phyloP scores from a whole-genome alignment of 2,888 invertebrate species.

The Paralinhomoeus sp. region DNA sequence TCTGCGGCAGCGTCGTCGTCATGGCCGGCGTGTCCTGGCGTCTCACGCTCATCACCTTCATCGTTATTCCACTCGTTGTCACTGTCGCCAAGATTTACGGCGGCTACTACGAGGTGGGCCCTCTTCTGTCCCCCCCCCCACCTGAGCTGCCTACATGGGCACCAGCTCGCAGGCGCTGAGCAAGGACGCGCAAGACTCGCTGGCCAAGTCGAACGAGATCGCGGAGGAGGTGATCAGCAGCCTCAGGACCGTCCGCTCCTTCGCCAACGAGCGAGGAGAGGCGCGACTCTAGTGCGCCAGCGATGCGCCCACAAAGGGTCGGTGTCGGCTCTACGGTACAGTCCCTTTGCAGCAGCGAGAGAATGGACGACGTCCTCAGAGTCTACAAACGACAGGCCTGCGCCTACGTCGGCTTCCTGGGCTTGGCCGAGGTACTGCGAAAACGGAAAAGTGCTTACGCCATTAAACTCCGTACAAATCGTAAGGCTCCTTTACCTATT shows the following conservation, averaged over 20 bases:
- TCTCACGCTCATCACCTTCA: conserved; percentile 27
- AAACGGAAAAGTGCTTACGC: no score
- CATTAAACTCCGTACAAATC: no score
- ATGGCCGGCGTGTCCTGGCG: conserved; percentile 30
- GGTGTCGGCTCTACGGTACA: conserved; percentile 20
- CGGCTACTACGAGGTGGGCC: conserved; percentile 28
- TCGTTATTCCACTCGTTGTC: conserved; percentile 28
- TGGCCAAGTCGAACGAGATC: conserved; percentile 28
- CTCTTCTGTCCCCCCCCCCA: no score
- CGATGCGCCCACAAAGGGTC: conserved; percentile 30
- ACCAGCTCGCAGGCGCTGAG: conserved; percentile 18
- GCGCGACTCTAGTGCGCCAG: conserved; percentile 12
- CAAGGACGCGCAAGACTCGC: conserved; percentile 26
- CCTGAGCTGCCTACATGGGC: no score
- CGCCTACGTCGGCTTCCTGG: conserved; percentile 20
- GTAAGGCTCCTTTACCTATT: no score
- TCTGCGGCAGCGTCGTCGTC: conserved; percentile 27
- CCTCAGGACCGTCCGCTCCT: conserved; percentile 29
- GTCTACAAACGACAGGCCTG: conserved; percentile 19
- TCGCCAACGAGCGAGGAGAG: conserved; percentile 29
- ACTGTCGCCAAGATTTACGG: conserved; percentile 29
- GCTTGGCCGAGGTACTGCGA: conserved; percentile 15
- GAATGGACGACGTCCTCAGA: conserved; percentile 10
- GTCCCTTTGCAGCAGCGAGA: no score
- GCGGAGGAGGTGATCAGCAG: conserved; percentile 29